phyloP scores from a whole-genome alignment of 2,888 invertebrate species.

The Hypena proboscidalis region DNA sequence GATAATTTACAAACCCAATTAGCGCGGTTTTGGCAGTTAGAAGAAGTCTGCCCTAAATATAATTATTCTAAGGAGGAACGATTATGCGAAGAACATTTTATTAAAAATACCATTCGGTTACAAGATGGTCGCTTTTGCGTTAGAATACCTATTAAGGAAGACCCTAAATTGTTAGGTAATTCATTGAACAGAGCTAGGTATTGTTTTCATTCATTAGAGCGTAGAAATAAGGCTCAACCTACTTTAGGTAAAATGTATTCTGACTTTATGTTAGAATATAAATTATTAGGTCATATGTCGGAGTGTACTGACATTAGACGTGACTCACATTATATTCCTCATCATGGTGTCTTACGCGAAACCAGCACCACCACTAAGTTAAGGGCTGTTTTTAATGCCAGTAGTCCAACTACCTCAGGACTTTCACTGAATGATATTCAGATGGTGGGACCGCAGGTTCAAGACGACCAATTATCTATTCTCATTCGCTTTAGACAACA shows the following conservation, averaged over 20 bases:
- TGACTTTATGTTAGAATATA: slow-evolving; percentile 6
- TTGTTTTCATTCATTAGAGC: slow-evolving; percentile 6
- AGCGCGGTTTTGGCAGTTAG: not conserved
- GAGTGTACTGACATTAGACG: not conserved
- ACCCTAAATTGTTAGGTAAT: not conserved
- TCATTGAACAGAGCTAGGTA: not conserved
- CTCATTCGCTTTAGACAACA: no score
- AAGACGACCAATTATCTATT: no score
- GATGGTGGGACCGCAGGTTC: not conserved
- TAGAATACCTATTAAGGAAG: slow-evolving; percentile 1
- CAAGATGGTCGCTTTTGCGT: slow-evolving; percentile 9
- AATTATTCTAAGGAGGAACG: not conserved
- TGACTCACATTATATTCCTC: not conserved
- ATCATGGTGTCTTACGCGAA: slow-evolving; percentile 20
- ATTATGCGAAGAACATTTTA: slow-evolving; percentile 8
- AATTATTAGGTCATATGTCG: slow-evolving; percentile 7
- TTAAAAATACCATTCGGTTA: slow-evolving; percentile 8
- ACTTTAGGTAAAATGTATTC: not conserved
- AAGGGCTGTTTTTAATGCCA: slow-evolving; percentile 27
- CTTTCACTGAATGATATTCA: not conserved
- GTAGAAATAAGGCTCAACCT: not conserved
- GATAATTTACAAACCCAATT: not conserved
- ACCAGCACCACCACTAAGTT: slow-evolving; percentile 24
- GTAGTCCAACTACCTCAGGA: slow-evolving; percentile 7
- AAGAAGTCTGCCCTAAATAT: not conserved